Conservation (phyloP, 2,888 invertebrate genomes). For the Nephrocerus scutellatus region DNA sequence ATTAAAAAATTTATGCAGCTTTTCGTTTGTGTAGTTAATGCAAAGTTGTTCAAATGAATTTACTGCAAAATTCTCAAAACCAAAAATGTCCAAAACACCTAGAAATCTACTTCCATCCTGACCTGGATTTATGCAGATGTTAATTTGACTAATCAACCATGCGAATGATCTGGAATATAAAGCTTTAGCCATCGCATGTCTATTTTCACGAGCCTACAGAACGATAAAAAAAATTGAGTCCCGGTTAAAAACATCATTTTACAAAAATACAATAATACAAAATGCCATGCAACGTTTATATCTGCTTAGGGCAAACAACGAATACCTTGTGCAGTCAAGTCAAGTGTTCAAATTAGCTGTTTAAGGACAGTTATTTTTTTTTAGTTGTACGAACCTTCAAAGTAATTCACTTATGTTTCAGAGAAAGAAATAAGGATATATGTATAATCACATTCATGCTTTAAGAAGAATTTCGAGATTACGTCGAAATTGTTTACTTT, state of each 20-base stretch:
- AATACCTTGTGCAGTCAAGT: too few species aligned
- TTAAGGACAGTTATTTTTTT: too few species aligned
- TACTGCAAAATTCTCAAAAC: slow-evolving; percentile 85
- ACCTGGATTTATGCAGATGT: slow-evolving; percentile 84
- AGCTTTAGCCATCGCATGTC: slow-evolving; percentile 90
- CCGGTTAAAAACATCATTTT: slow-evolving; percentile 5
- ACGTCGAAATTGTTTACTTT: too few species aligned
- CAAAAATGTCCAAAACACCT: slow-evolving; percentile 88
- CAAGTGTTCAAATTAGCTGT: too few species aligned
- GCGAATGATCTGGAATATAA: slow-evolving; percentile 84
- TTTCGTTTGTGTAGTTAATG: slow-evolving; percentile 91
- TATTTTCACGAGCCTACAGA: slow-evolving; percentile 72
- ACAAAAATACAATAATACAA: too few species aligned
- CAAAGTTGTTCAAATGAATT: slow-evolving; percentile 90
- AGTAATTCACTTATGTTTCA: too few species aligned
- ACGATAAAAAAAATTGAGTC: slow-evolving; percentile 8
- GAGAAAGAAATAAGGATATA: too few species aligned
- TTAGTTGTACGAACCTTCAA: too few species aligned
- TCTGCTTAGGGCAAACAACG: too few species aligned
- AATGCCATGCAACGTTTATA: too few species aligned
- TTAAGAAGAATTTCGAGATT: too few species aligned
- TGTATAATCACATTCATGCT: too few species aligned
- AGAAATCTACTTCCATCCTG: slow-evolving; percentile 70
- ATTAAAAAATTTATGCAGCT: slow-evolving; percentile 92
- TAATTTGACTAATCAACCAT: slow-evolving; percentile 88